These are phyloP conservation scores for Mormyrus hasselquistii DNA, from an alignment of 2,797 vertebrate species.

Conservation along the genomic window DNA sequence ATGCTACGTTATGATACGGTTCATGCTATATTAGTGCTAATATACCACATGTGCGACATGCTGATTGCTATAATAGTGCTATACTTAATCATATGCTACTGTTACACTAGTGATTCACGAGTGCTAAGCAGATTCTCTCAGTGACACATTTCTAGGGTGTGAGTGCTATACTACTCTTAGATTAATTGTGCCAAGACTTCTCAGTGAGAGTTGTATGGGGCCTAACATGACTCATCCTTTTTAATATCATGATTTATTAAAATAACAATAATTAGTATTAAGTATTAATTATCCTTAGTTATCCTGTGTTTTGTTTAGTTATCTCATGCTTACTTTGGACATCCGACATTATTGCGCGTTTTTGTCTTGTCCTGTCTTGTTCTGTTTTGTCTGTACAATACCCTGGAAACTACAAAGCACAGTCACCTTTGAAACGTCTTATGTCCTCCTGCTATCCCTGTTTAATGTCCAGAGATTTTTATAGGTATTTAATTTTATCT, in stretches of 20 bases:
- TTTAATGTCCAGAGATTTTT: too few species aligned
- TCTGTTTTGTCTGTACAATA: too few species aligned
- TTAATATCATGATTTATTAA: not conserved
- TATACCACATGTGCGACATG: not conserved
- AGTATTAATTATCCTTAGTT: not conserved
- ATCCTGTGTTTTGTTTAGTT: not conserved
- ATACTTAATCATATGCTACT: not conserved
- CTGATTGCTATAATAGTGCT: not conserved
- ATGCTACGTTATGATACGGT: not conserved
- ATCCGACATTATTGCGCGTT: too few species aligned
- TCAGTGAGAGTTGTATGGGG: not conserved
- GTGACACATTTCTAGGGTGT: not conserved
- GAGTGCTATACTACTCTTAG: not conserved
- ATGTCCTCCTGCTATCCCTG: too few species aligned
- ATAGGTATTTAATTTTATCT: too few species aligned
- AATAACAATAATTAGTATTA: not conserved
- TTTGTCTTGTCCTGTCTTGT: too few species aligned
- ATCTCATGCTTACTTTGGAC: too few species aligned
- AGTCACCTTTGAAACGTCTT: too few species aligned
- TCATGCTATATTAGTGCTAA: not conserved
- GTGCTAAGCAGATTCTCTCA: not conserved
- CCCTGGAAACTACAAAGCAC: too few species aligned
- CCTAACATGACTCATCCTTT: not conserved
- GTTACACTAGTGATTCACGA: not conserved
- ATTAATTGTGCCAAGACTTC: not conserved